Conservation (phyloP, 2,113 vertebrate species). For the Myrmophylax atrothorax region DNA sequence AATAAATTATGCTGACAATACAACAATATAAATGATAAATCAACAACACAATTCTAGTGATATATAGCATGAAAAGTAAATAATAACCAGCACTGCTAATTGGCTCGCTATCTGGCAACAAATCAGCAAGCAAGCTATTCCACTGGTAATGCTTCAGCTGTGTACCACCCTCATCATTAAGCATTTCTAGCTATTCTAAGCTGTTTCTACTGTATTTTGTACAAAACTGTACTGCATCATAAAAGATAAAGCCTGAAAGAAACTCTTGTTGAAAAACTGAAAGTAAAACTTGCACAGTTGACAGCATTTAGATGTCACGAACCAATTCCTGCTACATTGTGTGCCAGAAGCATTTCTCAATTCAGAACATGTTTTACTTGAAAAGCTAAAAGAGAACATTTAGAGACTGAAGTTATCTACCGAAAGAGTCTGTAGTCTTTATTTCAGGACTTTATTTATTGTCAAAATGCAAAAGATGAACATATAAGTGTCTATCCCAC, state of each 20-base stretch:
- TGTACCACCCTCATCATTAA: constrained; percentile 73
- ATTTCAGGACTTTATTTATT: not conserved
- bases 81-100: constrained; percentile 88
- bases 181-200: constrained; percentile 67
- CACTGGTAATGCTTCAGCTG: constrained; percentile 57
- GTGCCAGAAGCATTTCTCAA: not conserved
- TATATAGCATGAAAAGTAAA: constrained; percentile 93
- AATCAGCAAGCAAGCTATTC: constrained; percentile 75
- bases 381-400: not conserved
- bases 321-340: not conserved
- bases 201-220: constrained; percentile 54
- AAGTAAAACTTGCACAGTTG: not conserved
- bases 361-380: not conserved
- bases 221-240: not conserved
- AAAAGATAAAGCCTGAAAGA: constrained; percentile 21
- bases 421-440: not conserved
- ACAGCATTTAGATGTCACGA: not conserved
- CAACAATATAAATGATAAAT: constrained; percentile 88
- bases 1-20: constrained; percentile 91
- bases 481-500: not conserved
- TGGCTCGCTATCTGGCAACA: constrained; percentile 84
- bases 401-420: not conserved
- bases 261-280: not conserved
- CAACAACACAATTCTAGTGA: constrained; percentile 87
- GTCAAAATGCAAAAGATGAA: not conserved